A percentile compares a stretch with the other conserved stretches of the same genome.
Evolutionary conservation across 2,113 vertebrate genomes (phyloP).

Genomic region (Vombatus ursinus): DNA sequence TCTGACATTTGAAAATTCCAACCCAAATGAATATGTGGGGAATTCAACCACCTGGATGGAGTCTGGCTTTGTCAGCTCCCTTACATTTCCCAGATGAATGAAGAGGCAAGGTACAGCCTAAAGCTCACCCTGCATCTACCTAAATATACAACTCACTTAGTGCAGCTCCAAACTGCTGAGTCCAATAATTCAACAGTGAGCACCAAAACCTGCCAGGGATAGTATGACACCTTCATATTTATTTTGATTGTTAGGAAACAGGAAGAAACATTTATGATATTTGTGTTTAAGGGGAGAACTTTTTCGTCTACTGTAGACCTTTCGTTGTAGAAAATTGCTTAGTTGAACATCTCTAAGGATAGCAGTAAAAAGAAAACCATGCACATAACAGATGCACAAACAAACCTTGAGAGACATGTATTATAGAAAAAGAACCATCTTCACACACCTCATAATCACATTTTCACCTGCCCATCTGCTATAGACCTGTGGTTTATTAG

Average conservation of each 20-base stretch:
- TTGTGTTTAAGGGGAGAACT: constrained; percentile 74
- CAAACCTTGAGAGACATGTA: constrained; percentile 82
- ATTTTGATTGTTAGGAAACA: constrained; percentile 78
- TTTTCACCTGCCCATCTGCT: constrained; percentile 88
- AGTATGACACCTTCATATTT: constrained; percentile 80
- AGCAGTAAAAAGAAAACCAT: constrained; percentile 75
- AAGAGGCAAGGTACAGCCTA: constrained; percentile 64
- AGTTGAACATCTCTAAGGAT: constrained; percentile 77
- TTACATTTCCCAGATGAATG: constrained; percentile 51
- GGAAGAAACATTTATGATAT: constrained; percentile 69
- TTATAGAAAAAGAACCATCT: constrained; percentile 78
- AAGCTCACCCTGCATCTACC: constrained; percentile 61
- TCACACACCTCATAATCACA: constrained; percentile 85
- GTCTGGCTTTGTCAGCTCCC: constrained; percentile 74
- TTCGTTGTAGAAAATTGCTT: constrained; percentile 76
- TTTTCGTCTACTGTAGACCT: constrained; percentile 75
- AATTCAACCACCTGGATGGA: constrained; percentile 82
- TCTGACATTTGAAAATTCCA: constrained; percentile 80
- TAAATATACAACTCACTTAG: constrained; percentile 47
- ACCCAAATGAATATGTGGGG: constrained; percentile 78
- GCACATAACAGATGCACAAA: constrained; percentile 78
- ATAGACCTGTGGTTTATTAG: constrained; percentile 83
- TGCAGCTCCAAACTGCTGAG: constrained; percentile 62
- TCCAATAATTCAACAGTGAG: constrained; percentile 73
- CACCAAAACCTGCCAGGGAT: constrained; percentile 76